A percentile compares a stretch with the other conserved stretches of the same genome.
These are phyloP conservation scores for Oncorhynchus mykiss DNA, from an alignment of 2,113 vertebrate species.

Conservation along the genomic window DNA sequence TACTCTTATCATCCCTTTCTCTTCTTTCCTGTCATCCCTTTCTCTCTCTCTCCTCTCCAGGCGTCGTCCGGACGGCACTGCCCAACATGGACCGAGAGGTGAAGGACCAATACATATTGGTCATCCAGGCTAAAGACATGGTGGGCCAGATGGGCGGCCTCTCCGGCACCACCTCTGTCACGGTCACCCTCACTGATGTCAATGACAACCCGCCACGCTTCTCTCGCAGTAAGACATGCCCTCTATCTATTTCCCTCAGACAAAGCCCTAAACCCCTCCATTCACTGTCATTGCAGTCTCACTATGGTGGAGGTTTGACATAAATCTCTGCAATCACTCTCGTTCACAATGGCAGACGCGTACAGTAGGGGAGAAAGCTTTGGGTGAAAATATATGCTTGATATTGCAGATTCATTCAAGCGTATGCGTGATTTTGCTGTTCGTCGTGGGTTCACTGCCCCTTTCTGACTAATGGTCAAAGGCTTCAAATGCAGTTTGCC, in stretches of 20 bases:
- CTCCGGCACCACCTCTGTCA: conserved; percentile 93
- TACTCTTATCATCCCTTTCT: background rate
- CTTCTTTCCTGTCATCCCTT: background rate
- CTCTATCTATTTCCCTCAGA: conserved; percentile 1
- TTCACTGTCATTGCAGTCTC: too few species aligned
- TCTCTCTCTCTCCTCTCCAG: conserved; percentile 58
- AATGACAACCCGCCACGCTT: conserved; percentile 96
- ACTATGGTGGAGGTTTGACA: background rate
- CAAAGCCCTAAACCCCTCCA: background rate
- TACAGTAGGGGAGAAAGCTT: background rate
- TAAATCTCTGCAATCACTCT: background rate
- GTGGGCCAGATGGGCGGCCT: conserved; percentile 95
- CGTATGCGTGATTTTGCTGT: background rate
- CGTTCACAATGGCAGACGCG: background rate
- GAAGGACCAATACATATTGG: conserved; percentile 91
- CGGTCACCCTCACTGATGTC: conserved; percentile 91
- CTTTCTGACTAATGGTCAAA: background rate
- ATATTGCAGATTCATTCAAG: background rate
- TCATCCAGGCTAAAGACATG: conserved; percentile 99
- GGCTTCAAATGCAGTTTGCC: conserved; percentile 12
- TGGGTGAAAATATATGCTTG: background rate
- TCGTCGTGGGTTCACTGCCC: background rate
- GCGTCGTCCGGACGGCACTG: conserved; percentile 92
- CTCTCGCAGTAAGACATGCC: conserved; percentile 82
- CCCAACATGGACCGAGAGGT: conserved; percentile 97